Evolutionary conservation across 2,797 vertebrate genomes (phyloP), one percentile per base, ranked within the genome.

Genomic region (Pipistrellus pygmaeus): DNA sequence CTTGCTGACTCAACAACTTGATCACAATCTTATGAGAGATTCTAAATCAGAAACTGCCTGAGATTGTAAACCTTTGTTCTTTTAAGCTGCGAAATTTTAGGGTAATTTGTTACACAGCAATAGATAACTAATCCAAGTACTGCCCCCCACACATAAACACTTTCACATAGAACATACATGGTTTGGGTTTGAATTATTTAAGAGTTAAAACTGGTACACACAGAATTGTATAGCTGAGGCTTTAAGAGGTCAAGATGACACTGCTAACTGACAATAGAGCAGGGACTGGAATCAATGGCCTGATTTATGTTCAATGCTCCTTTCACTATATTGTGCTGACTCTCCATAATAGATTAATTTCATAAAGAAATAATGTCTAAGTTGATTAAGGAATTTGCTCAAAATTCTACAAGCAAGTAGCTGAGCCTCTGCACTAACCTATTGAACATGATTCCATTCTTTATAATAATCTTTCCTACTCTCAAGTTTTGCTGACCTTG

Each of bases 341-440:
- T 85, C 68, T 62, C 69, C 55, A 25, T 17, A 91, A 81, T 46
- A 32, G n/a, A 68, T 83, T 92, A 51, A 94, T 93, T 90, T 95
- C 78, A 78, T 35, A 94, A 87, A 91, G 76, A 96, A 81, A 85
- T 90, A 85, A 87, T 57, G 35, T 78, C 44, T 83, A 82, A 77
- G 80, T 44, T 20, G 82, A 96, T 88, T 94, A 87, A 90, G 78
- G 55, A 69, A 96, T 81, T 94, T 96, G 41, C 38, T 91, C 71
- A 85, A 88, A 76, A 66, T 83, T 91, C 60, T 85, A 76, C 64
- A 69, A 89, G 48, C 84, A 91, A 94, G 91, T 78, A 51, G 62
- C 18, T 66, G 35, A 88, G 18, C 41, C 77, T 88, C 93, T 25
- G 15, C 27, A 46, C 64, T 78, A 83, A 94, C 57, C 80, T 96